Percentiles rank a stretch among this genome's conserved stretches.
Evolutionary conservation across 1,140 invertebrate genomes (phyloP).

Genomic region (Atta texana): DNA sequence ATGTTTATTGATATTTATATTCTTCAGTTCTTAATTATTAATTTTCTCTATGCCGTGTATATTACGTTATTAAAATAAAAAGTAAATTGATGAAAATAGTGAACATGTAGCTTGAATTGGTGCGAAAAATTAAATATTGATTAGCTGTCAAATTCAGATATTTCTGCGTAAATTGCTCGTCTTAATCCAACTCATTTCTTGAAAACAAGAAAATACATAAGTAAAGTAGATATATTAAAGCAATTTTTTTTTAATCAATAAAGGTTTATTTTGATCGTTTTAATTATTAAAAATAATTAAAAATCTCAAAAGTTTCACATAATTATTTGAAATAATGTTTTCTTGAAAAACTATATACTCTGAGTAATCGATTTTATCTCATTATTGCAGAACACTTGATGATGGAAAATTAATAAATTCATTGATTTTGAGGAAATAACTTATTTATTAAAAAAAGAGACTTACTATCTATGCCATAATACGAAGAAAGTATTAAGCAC

Average conservation of each 20-base stretch:
- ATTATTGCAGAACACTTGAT: neutral
- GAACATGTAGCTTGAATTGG: neutral
- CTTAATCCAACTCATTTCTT: neutral
- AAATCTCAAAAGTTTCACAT: neutral
- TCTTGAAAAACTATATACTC: neutral
- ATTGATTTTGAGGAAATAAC: neutral
- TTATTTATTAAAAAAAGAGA: slow-evolving; percentile 20
- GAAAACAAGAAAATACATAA: neutral
- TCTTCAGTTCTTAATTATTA: neutral
- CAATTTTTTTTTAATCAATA: neutral
- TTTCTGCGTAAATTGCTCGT: neutral
- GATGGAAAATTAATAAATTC: neutral
- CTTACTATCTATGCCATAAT: neutral
- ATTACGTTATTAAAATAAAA: slow-evolving; percentile 11
- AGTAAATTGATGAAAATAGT: neutral
- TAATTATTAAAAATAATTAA: neutral
- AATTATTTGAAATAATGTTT: neutral
- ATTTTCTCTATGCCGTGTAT: neutral
- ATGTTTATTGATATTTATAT: slow-evolving; percentile 5
- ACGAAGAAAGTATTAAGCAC: neutral
- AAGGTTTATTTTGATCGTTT: neutral
- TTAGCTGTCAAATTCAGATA: neutral
- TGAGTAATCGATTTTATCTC: neutral
- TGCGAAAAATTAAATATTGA: slow-evolving; percentile 4
- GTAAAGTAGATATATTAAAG: neutral